phyloP scores from a whole-genome alignment of 2,113 vertebrate genomes.

The Gnathonemus echidnorhynchus region DNA sequence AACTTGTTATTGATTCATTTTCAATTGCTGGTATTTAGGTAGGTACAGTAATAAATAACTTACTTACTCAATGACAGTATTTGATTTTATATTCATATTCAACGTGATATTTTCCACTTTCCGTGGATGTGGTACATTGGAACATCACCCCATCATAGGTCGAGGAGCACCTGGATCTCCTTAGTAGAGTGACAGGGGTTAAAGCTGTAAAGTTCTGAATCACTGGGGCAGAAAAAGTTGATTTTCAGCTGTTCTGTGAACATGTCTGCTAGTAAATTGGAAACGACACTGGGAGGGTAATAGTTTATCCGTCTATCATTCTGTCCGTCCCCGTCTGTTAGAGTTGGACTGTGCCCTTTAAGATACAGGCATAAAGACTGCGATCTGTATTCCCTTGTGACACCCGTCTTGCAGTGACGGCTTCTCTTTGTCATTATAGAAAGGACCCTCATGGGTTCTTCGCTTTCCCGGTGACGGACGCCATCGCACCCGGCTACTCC shows the following conservation, averaged over 20 bases:
- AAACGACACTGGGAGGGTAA: neutral
- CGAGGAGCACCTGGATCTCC: too few species aligned
- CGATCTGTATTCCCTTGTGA: neutral
- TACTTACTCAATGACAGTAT: neutral
- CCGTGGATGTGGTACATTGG: neutral
- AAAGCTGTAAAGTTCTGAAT: neutral
- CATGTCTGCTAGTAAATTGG: neutral
- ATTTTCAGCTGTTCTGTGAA: neutral
- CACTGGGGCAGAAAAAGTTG: neutral
- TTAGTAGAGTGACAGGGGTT: neutral
- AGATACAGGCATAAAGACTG: neutral
- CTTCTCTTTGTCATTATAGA: slow-evolving; percentile 53
- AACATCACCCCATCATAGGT: neutral
- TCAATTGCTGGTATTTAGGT: neutral
- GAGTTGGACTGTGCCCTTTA: neutral
- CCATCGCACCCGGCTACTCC: slow-evolving; percentile 94
- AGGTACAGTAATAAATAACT: neutral
- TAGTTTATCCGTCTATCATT: neutral
- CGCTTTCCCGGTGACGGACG: slow-evolving; percentile 91
- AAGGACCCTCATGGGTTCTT: slow-evolving; percentile 98
- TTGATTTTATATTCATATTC: neutral
- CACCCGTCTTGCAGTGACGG: neutral
- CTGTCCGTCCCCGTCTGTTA: neutral
- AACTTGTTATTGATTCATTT: neutral
- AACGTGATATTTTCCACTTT: too few species aligned